Conservation (phyloP, 2,888 invertebrate genomes). For the Spodoptera picta region DNA sequence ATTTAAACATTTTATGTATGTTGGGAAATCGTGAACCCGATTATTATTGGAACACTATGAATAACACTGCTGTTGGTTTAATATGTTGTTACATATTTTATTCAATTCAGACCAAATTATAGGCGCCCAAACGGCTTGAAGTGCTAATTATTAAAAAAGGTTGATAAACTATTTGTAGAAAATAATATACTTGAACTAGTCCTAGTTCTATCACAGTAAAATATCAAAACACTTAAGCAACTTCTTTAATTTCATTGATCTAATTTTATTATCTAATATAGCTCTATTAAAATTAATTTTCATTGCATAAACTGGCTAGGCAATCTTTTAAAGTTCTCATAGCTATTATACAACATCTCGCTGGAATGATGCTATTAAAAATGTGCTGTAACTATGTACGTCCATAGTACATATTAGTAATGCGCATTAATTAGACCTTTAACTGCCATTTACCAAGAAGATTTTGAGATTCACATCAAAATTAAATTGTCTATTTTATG, state of each 20-base stretch:
- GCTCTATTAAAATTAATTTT: constrained; percentile 12
- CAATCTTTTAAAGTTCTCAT: constrained; percentile 6
- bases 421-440: too few relatives aligned
- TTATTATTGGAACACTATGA: constrained; percentile 26
- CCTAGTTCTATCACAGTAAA: constrained; percentile 88
- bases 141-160: constrained; percentile 20
- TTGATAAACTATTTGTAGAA: constrained; percentile 53
- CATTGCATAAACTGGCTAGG: constrained; percentile 5
- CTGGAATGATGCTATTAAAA: constrained; percentile 71
- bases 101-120: constrained; percentile 24
- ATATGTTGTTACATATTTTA: constrained; percentile 18
- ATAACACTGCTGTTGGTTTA: constrained; percentile 10
- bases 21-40: constrained; percentile 34
- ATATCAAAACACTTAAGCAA: constrained; percentile 75
- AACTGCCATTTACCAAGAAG: too few relatives aligned
- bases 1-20: constrained; percentile 17
- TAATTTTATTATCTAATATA: constrained; percentile 18
- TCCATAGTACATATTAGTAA: constrained; percentile 27
- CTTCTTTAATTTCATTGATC: constrained; percentile 48
- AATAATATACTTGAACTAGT: constrained; percentile 65
- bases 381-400: constrained; percentile 4
- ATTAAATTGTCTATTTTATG: constrained; percentile 45
- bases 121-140: constrained; percentile 22
- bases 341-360: constrained; percentile 38
- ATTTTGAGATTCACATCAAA: constrained; percentile 70